Evolutionary conservation across 2,888 invertebrate species (phyloP), one percentile per base, ranked within the genome.

Genomic region (Ceratothoa steindachneri): DNA sequence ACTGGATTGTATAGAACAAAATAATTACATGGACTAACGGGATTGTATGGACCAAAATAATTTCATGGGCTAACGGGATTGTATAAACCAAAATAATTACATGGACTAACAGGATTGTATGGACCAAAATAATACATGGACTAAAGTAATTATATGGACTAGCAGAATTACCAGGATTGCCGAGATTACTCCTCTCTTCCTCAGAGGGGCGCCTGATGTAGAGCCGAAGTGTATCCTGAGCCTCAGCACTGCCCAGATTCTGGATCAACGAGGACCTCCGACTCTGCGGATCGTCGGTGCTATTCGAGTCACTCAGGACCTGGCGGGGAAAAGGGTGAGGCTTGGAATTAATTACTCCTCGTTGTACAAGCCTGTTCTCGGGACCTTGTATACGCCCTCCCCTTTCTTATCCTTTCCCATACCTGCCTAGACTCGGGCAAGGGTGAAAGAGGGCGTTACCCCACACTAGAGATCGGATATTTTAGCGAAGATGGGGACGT

Each of bases 231-330:
- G 79, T 79, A 65, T 79, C 79, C 7, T 52, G 24, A 1, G 69
- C 27, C 24, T 69, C 67, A 5, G 24, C 41, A n/a, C 65, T 71
- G 15, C 79, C 79, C 31, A 79, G 55, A 29, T 71, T 73, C 51
- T 79, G 76, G 41, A 79, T 79, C 27, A 79, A 72, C 15, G 79
- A 76, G 9, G 79, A 79, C 29, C 79, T 65, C 7, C 79, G 30
- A 19, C 70, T 55, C 7, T 19, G 5, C 7, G 19, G 55, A 55
- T 55, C 19, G 7, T 55, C 19, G 55, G 5, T 5, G 7, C 7
- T 55, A 55, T 55, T 22, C 5, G 55, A 19, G 7, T 15, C 15
- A 41, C 41, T 41, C 41, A 15, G 15, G 9, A 41, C 41, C 41
- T 41, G 41, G 41, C 41, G 15, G 15, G 41, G 41, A 41, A 15